These are phyloP conservation scores for Heloderma charlesbogerti DNA, from an alignment of 2,113 vertebrate species.

Conservation along the genomic window DNA sequence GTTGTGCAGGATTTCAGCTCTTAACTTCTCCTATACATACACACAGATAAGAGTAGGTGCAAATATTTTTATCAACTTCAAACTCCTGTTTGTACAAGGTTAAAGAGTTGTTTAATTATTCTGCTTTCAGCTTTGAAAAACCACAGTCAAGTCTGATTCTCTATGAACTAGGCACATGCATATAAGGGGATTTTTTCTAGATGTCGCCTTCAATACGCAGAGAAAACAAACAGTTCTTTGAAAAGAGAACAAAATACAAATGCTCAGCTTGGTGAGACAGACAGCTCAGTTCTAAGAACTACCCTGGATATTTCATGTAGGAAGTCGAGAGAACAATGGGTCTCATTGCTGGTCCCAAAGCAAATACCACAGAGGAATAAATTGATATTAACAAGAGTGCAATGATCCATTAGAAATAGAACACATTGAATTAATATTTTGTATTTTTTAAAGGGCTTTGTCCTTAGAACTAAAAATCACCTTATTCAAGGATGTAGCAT, in stretches of 20 bases:
- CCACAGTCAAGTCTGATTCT: slow-evolving; percentile 22
- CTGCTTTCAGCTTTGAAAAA: slow-evolving; percentile 34
- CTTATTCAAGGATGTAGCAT: neutral
- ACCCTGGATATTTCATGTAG: slow-evolving; percentile 10
- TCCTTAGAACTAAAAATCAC: neutral
- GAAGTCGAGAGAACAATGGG: neutral
- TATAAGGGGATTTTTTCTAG: slow-evolving; percentile 31
- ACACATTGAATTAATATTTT: neutral
- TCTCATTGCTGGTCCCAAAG: neutral
- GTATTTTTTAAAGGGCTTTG: neutral
- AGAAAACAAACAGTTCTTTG: slow-evolving; percentile 39
- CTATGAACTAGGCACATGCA: neutral
- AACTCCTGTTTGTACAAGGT: neutral
- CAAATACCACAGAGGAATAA: neutral
- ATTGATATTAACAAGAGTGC: neutral
- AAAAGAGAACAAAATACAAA: slow-evolving; percentile 31
- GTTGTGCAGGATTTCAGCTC: neutral
- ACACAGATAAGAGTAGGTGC: neutral
- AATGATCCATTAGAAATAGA: neutral
- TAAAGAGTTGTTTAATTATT: slow-evolving; percentile 14
- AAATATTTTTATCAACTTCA: neutral
- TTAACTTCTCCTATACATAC: neutral
- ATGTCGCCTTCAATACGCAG: slow-evolving; percentile 20
- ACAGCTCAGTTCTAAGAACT: slow-evolving; percentile 18
- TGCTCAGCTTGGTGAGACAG: neutral